Conservation (phyloP, 2,797 vertebrate genomes). For the Xenopus petersii region DNA sequence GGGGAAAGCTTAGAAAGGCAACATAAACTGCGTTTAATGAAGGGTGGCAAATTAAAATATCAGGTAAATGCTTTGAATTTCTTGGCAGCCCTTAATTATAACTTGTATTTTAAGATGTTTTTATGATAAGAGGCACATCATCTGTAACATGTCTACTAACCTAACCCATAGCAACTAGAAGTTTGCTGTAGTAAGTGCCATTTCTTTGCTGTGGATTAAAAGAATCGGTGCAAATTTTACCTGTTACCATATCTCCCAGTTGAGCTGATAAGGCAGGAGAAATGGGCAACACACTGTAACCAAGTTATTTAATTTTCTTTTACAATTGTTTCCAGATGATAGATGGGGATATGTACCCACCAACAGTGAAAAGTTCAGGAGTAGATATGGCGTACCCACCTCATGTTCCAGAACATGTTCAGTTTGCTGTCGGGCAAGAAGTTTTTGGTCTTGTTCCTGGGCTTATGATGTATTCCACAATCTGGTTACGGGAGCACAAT, state of each 20-base stretch:
- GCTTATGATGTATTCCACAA: constrained; percentile 94
- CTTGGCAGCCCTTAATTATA: too few relatives aligned
- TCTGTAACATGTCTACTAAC: too few relatives aligned
- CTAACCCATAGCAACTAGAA: too few relatives aligned
- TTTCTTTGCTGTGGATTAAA: too few relatives aligned
- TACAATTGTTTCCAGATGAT: constrained; percentile 66
- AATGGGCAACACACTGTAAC: background rate
- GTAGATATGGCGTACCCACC: constrained; percentile 91
- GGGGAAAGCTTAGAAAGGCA: constrained; percentile 86
- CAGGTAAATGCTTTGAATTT: constrained; percentile 71
- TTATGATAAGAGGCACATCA: too few relatives aligned
- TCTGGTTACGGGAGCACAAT: constrained; percentile 96
- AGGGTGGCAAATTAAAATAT: constrained; percentile 89
- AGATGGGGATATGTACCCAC: constrained; percentile 88
- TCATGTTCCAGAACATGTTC: constrained; percentile 77
- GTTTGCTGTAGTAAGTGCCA: too few relatives aligned
- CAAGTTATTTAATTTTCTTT: background rate
- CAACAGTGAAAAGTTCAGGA: constrained; percentile 79
- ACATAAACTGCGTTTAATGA: constrained; percentile 85
- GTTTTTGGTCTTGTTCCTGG: constrained; percentile 93
- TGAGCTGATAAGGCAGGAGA: too few relatives aligned
- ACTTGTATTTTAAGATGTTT: too few relatives aligned
- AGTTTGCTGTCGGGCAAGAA: constrained; percentile 90
- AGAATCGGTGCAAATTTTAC: too few relatives aligned
- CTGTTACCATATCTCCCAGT: too few relatives aligned